Evolutionary conservation across 2,797 vertebrate genomes (phyloP).

Genomic region (Enteromius afrohamiltoni): DNA sequence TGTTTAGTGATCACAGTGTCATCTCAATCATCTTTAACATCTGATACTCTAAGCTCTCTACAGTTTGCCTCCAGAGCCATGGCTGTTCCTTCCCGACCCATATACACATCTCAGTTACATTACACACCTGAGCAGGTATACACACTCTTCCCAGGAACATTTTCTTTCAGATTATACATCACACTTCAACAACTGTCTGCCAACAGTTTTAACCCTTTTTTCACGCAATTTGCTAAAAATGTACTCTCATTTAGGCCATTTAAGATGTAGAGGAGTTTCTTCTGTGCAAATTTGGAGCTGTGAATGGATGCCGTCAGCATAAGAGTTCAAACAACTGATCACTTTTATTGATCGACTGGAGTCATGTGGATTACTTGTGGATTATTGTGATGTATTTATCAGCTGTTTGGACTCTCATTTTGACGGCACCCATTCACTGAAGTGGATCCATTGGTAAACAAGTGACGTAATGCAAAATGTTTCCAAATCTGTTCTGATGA

Average conservation of each 20-base stretch:
- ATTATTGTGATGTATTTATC: neutral
- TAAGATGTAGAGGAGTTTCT: neutral
- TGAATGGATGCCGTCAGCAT: neutral
- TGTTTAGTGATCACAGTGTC: constrained; percentile 63
- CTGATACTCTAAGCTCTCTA: constrained; percentile 64
- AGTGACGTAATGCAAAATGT: neutral
- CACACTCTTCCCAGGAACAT: neutral
- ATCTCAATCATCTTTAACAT: constrained; percentile 49
- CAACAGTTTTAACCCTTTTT: neutral
- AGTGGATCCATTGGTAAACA: neutral
- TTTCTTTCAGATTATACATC: neutral
- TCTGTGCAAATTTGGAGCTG: neutral
- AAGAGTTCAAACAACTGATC: neutral
- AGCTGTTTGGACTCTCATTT: neutral
- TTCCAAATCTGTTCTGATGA: neutral
- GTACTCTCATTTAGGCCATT: neutral
- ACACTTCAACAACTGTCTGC: neutral
- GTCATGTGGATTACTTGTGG: neutral
- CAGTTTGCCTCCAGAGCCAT: constrained; percentile 68
- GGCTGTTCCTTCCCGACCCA: constrained; percentile 41
- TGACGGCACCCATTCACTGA: neutral
- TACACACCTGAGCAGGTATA: constrained; percentile 51
- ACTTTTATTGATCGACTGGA: neutral
- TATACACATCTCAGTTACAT: constrained; percentile 53
- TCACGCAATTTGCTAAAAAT: neutral